Conservation (phyloP, 2,113 vertebrate genomes). For the Bothrops jararaca region DNA sequence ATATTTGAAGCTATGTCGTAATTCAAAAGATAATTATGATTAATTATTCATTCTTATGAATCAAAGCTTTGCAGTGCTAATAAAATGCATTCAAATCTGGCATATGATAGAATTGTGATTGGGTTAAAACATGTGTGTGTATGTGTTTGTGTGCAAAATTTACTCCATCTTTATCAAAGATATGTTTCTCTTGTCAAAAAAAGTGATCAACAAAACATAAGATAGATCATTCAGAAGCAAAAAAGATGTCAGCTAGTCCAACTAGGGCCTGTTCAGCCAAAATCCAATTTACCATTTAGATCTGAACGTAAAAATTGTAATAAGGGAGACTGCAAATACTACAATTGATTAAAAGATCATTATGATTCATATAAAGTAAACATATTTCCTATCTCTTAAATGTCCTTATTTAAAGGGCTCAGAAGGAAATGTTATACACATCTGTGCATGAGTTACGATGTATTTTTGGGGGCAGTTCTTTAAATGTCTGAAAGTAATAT, state of each 20-base stretch:
- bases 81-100: neutral
- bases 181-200: neutral
- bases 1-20: neutral
- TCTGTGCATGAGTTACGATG: neutral
- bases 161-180: neutral
- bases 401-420: neutral
- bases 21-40: constrained; percentile 21
- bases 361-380: neutral
- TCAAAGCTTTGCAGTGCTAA: constrained; percentile 6
- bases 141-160: constrained; percentile 2
- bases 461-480: neutral
- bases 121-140: neutral
- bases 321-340: neutral
- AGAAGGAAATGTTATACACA: neutral
- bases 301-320: neutral
- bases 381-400: neutral
- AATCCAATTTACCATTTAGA: neutral
- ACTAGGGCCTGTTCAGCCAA: neutral
- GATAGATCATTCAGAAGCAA: neutral
- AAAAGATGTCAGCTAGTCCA: neutral
- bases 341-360: neutral
- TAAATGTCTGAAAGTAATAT: neutral
- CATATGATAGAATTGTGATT: neutral
- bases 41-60: neutral
- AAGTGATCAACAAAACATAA: constrained; percentile 30